These are phyloP conservation scores for Halotydeus destructor DNA, from an alignment of 1,140 invertebrate species.

Conservation along the genomic window DNA sequence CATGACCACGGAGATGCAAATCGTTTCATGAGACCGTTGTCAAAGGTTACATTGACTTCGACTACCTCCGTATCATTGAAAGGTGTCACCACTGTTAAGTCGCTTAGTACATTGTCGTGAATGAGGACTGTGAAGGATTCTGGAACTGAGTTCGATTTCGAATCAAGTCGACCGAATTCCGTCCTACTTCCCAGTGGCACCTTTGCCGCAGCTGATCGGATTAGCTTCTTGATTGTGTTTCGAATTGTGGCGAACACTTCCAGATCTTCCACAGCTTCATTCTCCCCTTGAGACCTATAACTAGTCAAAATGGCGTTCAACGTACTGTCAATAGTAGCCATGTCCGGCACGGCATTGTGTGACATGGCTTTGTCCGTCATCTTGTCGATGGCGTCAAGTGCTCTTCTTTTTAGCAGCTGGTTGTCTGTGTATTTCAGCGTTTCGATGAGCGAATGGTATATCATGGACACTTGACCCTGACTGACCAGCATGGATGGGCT, in stretches of 20 bases:
- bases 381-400: constrained; percentile 2
- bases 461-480: constrained; percentile 7
- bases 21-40: background rate
- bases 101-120: constrained; percentile 7
- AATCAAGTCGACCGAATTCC: background rate
- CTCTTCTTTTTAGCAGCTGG: background rate
- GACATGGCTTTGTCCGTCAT: constrained; percentile 6
- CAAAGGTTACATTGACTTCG: background rate
- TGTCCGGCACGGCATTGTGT: constrained; percentile 2
- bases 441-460: constrained; percentile 1
- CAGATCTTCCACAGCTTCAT: background rate
- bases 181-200: constrained; percentile 4
- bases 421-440: constrained; percentile 5
- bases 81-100: background rate
- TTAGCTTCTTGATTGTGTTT: constrained; percentile 1
- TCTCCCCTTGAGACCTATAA: background rate
- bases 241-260: constrained; percentile 3
- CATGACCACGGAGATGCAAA: background rate
- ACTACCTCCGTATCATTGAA: constrained; percentile 2
- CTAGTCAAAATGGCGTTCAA: background rate
- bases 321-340: background rate
- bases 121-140: background rate
- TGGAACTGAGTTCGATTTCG: background rate
- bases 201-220: constrained; percentile 4
- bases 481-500: constrained; percentile 5